Percentiles rank a stretch among this genome's conserved stretches.
Conservation (phyloP, 2,113 vertebrate genomes). For the Callionymus lyra region DNA sequence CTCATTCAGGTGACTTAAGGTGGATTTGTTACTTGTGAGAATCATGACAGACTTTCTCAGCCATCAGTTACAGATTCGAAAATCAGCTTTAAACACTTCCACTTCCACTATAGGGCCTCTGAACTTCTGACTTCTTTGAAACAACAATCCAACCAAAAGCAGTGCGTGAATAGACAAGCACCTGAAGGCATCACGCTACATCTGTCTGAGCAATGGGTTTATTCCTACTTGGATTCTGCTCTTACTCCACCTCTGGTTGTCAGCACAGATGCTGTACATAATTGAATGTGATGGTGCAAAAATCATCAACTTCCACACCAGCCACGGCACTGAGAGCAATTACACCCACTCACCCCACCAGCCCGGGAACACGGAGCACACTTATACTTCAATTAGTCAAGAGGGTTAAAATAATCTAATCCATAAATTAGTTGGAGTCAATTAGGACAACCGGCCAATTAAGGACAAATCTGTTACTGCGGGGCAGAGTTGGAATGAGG, state of each 20-base stretch:
- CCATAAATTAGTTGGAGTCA: constrained; percentile 68
- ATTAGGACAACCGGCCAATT: constrained; percentile 64
- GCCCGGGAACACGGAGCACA: constrained; percentile 32
- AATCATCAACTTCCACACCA: constrained; percentile 19
- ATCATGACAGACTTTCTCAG: too few species aligned
- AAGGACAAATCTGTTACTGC: constrained; percentile 59
- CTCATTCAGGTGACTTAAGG: too few species aligned
- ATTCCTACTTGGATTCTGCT: constrained; percentile 4
- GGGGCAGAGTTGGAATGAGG: constrained; percentile 51
- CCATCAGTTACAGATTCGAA: too few species aligned
- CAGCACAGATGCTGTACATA: constrained; percentile 25
- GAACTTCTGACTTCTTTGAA: constrained; percentile 16
- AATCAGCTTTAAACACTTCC: neutral
- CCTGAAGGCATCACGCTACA: constrained; percentile 29
- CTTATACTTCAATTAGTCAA: constrained; percentile 58
- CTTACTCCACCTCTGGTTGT: constrained; percentile 17
- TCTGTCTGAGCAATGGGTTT: constrained; percentile 46
- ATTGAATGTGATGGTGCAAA: constrained; percentile 40
- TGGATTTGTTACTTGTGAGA: too few species aligned
- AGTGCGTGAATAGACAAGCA: constrained; percentile 16
- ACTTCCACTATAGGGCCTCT: constrained; percentile 1
- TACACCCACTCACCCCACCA: constrained; percentile 27
- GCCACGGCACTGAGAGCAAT: constrained; percentile 27
- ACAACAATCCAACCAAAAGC: constrained; percentile 18
- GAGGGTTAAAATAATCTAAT: constrained; percentile 63